Percentiles rank a stretch among this genome's conserved stretches.
phyloP scores from a whole-genome alignment of 1,140 invertebrate species.

The Branchinecta lynchi region DNA sequence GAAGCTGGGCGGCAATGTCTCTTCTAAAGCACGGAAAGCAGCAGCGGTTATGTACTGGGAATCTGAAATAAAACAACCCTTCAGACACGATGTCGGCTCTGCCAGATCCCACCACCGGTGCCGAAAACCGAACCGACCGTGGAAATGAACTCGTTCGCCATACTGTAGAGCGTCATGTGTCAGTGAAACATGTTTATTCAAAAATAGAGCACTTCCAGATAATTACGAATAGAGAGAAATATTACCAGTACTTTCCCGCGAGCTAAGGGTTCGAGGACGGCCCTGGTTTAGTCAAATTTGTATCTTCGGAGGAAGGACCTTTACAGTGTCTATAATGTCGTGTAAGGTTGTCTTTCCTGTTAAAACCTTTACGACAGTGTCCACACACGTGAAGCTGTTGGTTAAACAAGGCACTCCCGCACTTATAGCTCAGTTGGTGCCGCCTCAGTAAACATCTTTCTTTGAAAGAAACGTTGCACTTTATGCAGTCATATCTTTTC shows the following conservation, averaged over 20 bases:
- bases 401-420: background rate
- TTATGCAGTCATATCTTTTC: background rate
- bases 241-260: no score
- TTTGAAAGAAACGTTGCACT: background rate
- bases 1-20: slow-evolving; percentile 2
- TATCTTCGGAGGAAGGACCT: background rate
- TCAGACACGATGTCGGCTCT: background rate
- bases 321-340: background rate
- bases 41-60: background rate
- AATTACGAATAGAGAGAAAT: no score
- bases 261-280: no score
- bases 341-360: background rate
- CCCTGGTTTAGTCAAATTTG: no score
- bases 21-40: slow-evolving; percentile 10
- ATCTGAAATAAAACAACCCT: slow-evolving; percentile 12
- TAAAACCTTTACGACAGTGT: background rate
- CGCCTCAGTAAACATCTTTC: background rate
- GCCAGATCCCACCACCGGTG: background rate
- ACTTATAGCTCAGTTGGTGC: background rate
- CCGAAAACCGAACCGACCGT: no score
- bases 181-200: no score
- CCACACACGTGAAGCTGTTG: background rate
- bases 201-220: no score
- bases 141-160: no score
- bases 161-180: no score